Evolutionary conservation across 1,140 invertebrate genomes (phyloP).

Genomic region (Gyrodactylus bullatarudis): DNA sequence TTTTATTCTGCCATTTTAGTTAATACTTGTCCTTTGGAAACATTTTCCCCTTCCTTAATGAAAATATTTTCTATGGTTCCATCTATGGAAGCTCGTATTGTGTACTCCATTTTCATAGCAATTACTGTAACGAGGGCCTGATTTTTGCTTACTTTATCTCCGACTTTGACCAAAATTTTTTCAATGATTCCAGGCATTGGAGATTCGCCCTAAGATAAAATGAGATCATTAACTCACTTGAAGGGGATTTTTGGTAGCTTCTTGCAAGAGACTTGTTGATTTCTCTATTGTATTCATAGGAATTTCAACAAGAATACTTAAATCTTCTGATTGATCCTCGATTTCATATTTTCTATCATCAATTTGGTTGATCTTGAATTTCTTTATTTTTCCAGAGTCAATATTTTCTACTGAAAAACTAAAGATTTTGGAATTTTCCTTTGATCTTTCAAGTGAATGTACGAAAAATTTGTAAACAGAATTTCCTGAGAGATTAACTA

Average conservation of each 20-base stretch:
- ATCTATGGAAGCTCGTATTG: slow-evolving; percentile 40
- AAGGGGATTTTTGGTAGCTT: too few relatives aligned
- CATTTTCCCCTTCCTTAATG: slow-evolving; percentile 39
- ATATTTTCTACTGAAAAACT: not conserved
- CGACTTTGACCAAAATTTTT: slow-evolving; percentile 43
- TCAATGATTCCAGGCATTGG: slow-evolving; percentile 85
- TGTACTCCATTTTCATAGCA: slow-evolving; percentile 99
- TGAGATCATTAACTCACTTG: not conserved
- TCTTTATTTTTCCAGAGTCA: not conserved
- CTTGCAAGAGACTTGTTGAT: too few relatives aligned
- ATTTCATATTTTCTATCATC: not conserved
- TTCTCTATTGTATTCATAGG: not conserved
- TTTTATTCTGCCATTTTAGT: slow-evolving; percentile 23
- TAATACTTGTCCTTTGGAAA: slow-evolving; percentile 35
- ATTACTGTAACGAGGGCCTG: slow-evolving; percentile 56
- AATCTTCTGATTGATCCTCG: not conserved
- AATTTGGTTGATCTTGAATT: not conserved
- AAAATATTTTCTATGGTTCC: slow-evolving; percentile 37
- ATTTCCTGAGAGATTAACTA: too few relatives aligned
- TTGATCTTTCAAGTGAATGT: not conserved
- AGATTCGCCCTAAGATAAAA: slow-evolving; percentile 26
- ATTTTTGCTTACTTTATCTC: slow-evolving; percentile 39
- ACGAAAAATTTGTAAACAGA: too few relatives aligned
- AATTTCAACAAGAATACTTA: not conserved
- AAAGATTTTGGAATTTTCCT: not conserved